Base-by-base conservation (phyloP, 2,888 invertebrate species). In the Polymixis flavicincta region DNA sequence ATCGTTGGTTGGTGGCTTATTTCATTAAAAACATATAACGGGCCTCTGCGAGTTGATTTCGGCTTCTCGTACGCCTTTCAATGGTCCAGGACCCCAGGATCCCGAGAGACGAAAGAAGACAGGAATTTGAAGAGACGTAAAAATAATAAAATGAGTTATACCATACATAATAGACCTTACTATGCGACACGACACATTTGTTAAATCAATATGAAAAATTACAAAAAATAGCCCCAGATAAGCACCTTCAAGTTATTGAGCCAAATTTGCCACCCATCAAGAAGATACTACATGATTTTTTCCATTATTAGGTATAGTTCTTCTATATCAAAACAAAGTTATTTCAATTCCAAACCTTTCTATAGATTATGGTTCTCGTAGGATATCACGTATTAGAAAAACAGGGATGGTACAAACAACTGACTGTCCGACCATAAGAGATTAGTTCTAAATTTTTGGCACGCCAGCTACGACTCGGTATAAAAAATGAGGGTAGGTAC, bases 361-460 rank as follows among this genome's bases (percentile, higher is more conserved):
- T 1, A 22, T 22, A 28, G 0, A 74, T 28, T 48, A 22, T 28
- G 14, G 9, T 28, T 65, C 22, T 14, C 22, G 9, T 50, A 65
- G 14, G 14, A 11, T 32, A 50, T 37, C 37, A 37, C 8, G 28
- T 9, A 19, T 78, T 61, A 28, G 32, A 78, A 80, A 67, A 79
- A 63, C 19, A 45, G 22, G 11, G 22, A 7, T 52, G 45, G 32
- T 76, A 63, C 17, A 82, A 77, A 64, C 45, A 61, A 72, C 60
- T 61, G 28, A 64, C 72, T 37, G 52, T n/a, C 55, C 28, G 32
- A 55, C 61, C 61, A 64, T 74, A 80, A 71, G 66, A 85, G 78
- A 85, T 84, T 85, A 82, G 71, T 78, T 78, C 57, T 75, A 83
- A 72, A 74, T 74, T 83, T 79, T 80, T 74, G 86, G 76, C 76